These are phyloP conservation scores for Berghia stephanieae DNA, from an alignment of 1,140 invertebrate species.

Conservation along the genomic window DNA sequence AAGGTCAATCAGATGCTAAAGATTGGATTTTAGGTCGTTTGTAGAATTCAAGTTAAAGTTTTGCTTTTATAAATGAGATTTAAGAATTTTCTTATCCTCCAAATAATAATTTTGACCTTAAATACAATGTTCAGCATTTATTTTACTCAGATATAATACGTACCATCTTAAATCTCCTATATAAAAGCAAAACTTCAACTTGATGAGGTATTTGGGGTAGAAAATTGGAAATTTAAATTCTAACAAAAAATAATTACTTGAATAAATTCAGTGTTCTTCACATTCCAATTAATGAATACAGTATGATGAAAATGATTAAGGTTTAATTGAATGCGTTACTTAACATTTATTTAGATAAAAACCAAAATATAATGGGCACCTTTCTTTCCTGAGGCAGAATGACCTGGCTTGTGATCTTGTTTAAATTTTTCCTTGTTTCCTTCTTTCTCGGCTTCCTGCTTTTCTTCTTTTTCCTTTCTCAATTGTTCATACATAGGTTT, in stretches of 20 bases:
- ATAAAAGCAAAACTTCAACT: too few relatives aligned
- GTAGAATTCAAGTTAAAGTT: too few relatives aligned
- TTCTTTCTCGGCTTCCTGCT: constrained; percentile 44
- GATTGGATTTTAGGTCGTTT: too few relatives aligned
- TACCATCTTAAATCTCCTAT: too few relatives aligned
- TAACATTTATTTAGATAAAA: neutral
- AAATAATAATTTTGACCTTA: too few relatives aligned
- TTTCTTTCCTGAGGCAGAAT: neutral
- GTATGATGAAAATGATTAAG: neutral
- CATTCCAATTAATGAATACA: neutral
- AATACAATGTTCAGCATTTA: too few relatives aligned
- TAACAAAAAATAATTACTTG: neutral
- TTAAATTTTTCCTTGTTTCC: constrained; percentile 47
- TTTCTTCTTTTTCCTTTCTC: constrained; percentile 55
- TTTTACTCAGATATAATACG: too few relatives aligned
- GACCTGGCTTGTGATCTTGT: constrained; percentile 42
- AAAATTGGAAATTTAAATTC: neutral
- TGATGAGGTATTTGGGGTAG: too few relatives aligned
- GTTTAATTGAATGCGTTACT: neutral
- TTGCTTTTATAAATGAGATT: too few relatives aligned
- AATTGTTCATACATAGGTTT: constrained; percentile 67
- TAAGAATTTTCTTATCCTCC: too few relatives aligned
- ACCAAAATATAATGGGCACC: neutral
- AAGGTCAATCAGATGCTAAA: too few relatives aligned
- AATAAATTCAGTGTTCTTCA: neutral